Base-by-base conservation (phyloP, 2,888 invertebrate species). In the Heliconius charithonia region DNA sequence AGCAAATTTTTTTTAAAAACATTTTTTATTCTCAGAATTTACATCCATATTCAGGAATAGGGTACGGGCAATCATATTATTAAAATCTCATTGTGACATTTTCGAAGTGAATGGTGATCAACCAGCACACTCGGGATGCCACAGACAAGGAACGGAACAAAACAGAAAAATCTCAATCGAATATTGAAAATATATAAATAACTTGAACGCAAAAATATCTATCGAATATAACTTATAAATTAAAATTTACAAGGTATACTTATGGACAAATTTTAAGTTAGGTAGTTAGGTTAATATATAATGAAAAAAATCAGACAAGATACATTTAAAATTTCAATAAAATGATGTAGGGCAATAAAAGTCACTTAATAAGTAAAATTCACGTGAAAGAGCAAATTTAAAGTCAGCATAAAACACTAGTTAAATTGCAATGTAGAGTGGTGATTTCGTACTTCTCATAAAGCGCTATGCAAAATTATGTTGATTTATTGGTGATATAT, bases 401-500 rank as follows among this genome's bases (percentile, higher is more conserved):
- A 73, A 73, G 73, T 73, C 56, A 41, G 12, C 77, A 73, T 67
- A 59, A 77, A 78, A 69, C 62, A n/a, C 59, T 37, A 51, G 59
- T 78, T 74, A 74, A 73, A 78, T 69, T 74, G 73, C 73, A 45
- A 12, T 69, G 73, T 45, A 41, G 41, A 74, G 73, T 74, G 73
- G 67, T 62, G 16, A 67, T 56, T 73, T 67, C 67, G 66, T 62
- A 62, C 59, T 74, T 29, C 41, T 66, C 37, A 74, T 69, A 73
- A 45, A 78, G 74, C n/a, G 56, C 41, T 73, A 13, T 9, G 66
- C 59, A 67, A 73, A 73, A 77, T 67, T 41, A 62, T 19, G 65
- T 77, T 77, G 77, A 77, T 67, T 73, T 77, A 77, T 77, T 72
- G 51, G 56, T 37, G 56, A 73, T 65, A 66, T 29, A 73, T 56